Conservation (phyloP, 2,113 vertebrate genomes). For the Rhineura floridana region DNA sequence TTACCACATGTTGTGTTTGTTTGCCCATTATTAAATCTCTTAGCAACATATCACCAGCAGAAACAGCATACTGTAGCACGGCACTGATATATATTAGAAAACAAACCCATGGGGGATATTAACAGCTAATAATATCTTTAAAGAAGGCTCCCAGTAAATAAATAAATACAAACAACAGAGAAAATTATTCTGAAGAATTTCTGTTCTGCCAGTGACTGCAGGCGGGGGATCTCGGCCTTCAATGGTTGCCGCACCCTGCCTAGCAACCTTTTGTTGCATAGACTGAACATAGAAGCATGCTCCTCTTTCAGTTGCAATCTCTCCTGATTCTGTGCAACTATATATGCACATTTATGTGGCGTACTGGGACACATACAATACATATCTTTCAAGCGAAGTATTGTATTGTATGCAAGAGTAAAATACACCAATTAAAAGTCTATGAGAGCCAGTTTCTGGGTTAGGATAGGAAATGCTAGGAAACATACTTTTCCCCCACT, state of each 20-base stretch:
- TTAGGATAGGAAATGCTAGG: background rate
- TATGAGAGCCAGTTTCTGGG: background rate
- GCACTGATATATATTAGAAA: slow-evolving; percentile 76
- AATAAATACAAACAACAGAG: slow-evolving; percentile 69
- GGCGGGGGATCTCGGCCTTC: slow-evolving; percentile 30
- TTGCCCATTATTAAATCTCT: slow-evolving; percentile 86
- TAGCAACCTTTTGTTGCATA: slow-evolving; percentile 32
- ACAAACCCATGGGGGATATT: slow-evolving; percentile 80
- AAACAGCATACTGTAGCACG: slow-evolving; percentile 76
- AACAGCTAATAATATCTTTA: slow-evolving; percentile 76
- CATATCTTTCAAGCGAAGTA: background rate
- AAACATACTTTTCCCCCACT: background rate
- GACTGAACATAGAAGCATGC: background rate
- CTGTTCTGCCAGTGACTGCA: slow-evolving; percentile 42
- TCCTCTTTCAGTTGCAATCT: slow-evolving; percentile 6
- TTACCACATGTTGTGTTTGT: slow-evolving; percentile 87
- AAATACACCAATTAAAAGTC: background rate
- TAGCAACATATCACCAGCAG: slow-evolving; percentile 79
- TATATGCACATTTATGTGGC: background rate
- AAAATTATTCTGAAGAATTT: slow-evolving; percentile 56
- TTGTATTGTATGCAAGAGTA: background rate
- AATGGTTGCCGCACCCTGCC: background rate
- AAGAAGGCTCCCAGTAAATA: slow-evolving; percentile 72
- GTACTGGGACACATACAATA: background rate
- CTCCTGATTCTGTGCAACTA: background rate